Evolutionary conservation across 2,113 vertebrate genomes (phyloP).

Genomic region (Paradisaea rubra): DNA sequence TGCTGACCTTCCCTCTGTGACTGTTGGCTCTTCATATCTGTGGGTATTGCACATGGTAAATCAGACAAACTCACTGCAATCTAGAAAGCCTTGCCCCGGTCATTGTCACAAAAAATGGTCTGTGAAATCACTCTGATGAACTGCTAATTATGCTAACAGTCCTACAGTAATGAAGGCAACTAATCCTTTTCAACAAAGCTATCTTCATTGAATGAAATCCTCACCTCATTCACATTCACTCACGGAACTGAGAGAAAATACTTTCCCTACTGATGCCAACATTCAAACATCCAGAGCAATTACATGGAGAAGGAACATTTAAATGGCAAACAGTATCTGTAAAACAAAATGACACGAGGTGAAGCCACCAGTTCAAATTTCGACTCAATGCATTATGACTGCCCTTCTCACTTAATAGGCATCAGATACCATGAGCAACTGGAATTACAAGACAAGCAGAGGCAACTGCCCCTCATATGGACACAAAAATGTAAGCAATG

Average conservation of each 20-base stretch:
- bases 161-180: slow-evolving; percentile 23
- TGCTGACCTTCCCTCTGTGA: slow-evolving; percentile 39
- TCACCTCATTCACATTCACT: background rate
- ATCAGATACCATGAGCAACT: background rate
- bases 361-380: slow-evolving; percentile 3
- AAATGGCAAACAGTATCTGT: slow-evolving; percentile 1
- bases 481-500: background rate
- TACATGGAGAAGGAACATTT: background rate
- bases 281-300: background rate
- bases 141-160: slow-evolving; percentile 36
- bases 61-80: slow-evolving; percentile 26
- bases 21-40: slow-evolving; percentile 3
- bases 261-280: background rate
- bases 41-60: slow-evolving; percentile 20
- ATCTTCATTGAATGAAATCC: background rate
- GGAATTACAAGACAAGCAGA: background rate
- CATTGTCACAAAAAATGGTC: background rate
- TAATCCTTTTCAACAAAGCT: slow-evolving; percentile 15
- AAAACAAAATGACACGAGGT: slow-evolving; percentile 1
- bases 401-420: slow-evolving; percentile 18
- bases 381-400: slow-evolving; percentile 3
- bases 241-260: background rate
- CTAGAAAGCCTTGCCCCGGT: background rate
- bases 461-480: background rate
- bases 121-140: background rate